These are phyloP conservation scores for Erebia epiphron DNA, from an alignment of 2,888 invertebrate species.

Conservation along the genomic window DNA sequence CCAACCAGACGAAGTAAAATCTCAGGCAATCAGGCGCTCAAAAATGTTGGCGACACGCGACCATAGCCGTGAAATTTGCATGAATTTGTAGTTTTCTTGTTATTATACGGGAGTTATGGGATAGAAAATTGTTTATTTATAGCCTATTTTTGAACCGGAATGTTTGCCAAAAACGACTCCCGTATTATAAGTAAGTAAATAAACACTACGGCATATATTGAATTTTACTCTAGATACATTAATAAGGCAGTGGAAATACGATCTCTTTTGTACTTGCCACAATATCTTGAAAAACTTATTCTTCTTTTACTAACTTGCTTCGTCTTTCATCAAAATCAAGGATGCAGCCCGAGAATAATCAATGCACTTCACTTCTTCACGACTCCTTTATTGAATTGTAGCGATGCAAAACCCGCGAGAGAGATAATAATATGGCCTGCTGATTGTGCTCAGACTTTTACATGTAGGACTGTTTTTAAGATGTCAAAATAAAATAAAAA, in stretches of 20 bases:
- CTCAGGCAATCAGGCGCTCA: constrained; percentile 19
- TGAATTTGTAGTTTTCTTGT: constrained; percentile 77
- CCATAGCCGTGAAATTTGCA: constrained; percentile 69
- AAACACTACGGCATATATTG: constrained; percentile 14
- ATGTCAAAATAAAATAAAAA: not conserved
- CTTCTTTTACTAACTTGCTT: too few species aligned
- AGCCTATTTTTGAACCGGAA: constrained; percentile 51
- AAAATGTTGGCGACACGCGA: constrained; percentile 46
- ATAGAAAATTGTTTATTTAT: constrained; percentile 75
- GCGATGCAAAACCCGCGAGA: too few species aligned
- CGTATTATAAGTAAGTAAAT: constrained; percentile 23
- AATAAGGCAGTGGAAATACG: not conserved
- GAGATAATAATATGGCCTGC: too few species aligned
- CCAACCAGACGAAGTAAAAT: constrained; percentile 6
- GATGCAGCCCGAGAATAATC: too few species aligned
- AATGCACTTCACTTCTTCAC: too few species aligned
- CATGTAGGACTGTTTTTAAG: not conserved
- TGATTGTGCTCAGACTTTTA: too few species aligned
- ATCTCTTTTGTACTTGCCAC: not conserved
- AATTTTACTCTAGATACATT: constrained; percentile 6
- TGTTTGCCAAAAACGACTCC: constrained; percentile 33
- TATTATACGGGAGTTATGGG: constrained; percentile 67
- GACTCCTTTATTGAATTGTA: too few species aligned
- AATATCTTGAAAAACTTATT: not conserved
- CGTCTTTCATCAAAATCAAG: too few species aligned